phyloP scores from a whole-genome alignment of 1,140 invertebrate genomes.

The Danaus melanippus region DNA sequence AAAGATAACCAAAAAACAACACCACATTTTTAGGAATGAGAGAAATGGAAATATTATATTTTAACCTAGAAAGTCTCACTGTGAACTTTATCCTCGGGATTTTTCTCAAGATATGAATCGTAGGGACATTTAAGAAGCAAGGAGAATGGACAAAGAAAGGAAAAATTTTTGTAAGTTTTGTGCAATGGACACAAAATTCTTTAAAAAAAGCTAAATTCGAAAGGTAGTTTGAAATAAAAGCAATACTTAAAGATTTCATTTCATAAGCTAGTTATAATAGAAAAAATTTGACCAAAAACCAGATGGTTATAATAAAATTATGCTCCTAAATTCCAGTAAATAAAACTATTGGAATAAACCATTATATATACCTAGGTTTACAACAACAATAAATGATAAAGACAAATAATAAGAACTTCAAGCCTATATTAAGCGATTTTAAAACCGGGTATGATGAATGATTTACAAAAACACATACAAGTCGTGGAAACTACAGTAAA shows the following conservation, averaged over 20 bases:
- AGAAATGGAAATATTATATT: slow-evolving; percentile 9
- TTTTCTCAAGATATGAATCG: background rate
- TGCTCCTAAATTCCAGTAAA: slow-evolving; percentile 19
- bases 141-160: slow-evolving; percentile 4
- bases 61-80: slow-evolving; percentile 1
- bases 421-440: slow-evolving; percentile 16
- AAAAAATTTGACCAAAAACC: slow-evolving; percentile 1
- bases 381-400: slow-evolving; percentile 27
- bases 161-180: slow-evolving; percentile 12
- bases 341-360: slow-evolving; percentile 7
- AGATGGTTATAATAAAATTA: slow-evolving; percentile 14
- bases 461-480: slow-evolving; percentile 18
- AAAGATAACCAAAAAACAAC: slow-evolving; percentile 4
- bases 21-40: slow-evolving; percentile 8
- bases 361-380: slow-evolving; percentile 21
- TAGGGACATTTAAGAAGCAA: slow-evolving; percentile 5
- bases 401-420: slow-evolving; percentile 20
- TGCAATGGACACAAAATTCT: slow-evolving; percentile 10
- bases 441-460: slow-evolving; percentile 23
- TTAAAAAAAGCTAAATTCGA: background rate
- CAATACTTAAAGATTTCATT: slow-evolving; percentile 5
- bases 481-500: slow-evolving; percentile 4
- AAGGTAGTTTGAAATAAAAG: slow-evolving; percentile 2
- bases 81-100: slow-evolving; percentile 2
- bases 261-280: slow-evolving; percentile 21